Conservation (phyloP, 2,797 vertebrate genomes). For the Crocidura indochinensis region DNA sequence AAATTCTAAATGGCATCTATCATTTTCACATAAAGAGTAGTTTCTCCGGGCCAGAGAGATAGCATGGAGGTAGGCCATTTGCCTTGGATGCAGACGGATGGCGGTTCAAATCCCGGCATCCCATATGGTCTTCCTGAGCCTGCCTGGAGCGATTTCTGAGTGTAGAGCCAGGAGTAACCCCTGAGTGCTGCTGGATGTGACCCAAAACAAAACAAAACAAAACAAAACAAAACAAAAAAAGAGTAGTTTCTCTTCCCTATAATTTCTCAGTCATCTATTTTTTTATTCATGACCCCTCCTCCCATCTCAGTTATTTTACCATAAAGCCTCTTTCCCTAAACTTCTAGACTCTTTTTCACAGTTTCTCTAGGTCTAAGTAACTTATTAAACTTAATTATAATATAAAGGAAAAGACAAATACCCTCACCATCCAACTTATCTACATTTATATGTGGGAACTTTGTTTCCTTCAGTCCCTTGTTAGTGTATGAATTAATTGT, state of each 20-base stretch:
- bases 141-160: too few relatives aligned
- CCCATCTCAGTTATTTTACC: not conserved
- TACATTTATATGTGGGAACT: not conserved
- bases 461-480: not conserved
- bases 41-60: not conserved
- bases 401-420: not conserved
- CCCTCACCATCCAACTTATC: not conserved
- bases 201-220: too few relatives aligned
- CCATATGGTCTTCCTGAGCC: too few relatives aligned
- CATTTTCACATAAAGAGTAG: not conserved
- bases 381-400: not conserved
- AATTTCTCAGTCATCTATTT: not conserved
- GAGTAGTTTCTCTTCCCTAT: not conserved
- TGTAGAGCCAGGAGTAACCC: too few relatives aligned
- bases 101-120: too few relatives aligned
- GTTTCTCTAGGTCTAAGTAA: not conserved
- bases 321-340: not conserved
- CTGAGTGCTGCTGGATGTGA: too few relatives aligned
- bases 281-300: not conserved
- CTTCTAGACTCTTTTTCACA: not conserved
- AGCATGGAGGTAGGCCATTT: too few relatives aligned
- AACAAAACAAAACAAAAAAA: too few relatives aligned
- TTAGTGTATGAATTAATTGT: too few relatives aligned
- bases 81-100: too few relatives aligned
- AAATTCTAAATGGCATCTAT: not conserved